Percentiles rank a stretch among this genome's conserved stretches.
Conservation (phyloP, 2,113 vertebrate species). For the Onychorhynchus coronatus region DNA sequence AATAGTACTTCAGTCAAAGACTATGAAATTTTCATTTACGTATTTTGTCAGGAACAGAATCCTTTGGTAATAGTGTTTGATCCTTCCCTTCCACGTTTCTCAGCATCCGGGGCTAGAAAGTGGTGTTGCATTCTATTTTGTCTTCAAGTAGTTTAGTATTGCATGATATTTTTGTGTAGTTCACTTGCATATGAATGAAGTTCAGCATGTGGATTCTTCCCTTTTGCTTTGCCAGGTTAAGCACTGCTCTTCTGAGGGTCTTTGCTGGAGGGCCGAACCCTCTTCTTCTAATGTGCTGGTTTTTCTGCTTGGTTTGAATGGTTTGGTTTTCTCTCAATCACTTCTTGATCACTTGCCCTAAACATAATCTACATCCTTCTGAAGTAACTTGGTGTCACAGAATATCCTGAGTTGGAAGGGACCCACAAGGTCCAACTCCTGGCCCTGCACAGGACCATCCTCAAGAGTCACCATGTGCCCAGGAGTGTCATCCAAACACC, state of each 20-base stretch:
- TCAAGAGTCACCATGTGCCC: background rate
- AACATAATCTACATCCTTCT: background rate
- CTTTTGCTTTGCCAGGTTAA: background rate
- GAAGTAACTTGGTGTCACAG: background rate
- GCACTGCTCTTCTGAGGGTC: background rate
- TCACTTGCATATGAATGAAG: background rate
- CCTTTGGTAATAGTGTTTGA: background rate
- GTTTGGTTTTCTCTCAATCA: accelerated
- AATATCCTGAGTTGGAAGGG: background rate
- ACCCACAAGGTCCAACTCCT: no score
- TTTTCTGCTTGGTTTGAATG: background rate
- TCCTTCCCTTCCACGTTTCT: background rate
- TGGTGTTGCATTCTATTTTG: background rate
- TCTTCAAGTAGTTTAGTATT: background rate
- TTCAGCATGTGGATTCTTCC: background rate
- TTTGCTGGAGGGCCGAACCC: background rate
- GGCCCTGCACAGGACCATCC: no score
- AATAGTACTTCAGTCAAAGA: background rate
- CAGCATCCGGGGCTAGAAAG: background rate
- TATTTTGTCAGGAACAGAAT: background rate
- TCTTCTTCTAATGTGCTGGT: background rate
- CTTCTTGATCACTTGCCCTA: background rate
- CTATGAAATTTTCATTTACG: background rate
- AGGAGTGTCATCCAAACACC: background rate
- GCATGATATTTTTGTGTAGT: background rate